A percentile compares a stretch with the other conserved stretches of the same genome.
These are phyloP conservation scores for Zaprionus taronus DNA, from an alignment of 1,140 invertebrate genomes.

Conservation along the genomic window DNA sequence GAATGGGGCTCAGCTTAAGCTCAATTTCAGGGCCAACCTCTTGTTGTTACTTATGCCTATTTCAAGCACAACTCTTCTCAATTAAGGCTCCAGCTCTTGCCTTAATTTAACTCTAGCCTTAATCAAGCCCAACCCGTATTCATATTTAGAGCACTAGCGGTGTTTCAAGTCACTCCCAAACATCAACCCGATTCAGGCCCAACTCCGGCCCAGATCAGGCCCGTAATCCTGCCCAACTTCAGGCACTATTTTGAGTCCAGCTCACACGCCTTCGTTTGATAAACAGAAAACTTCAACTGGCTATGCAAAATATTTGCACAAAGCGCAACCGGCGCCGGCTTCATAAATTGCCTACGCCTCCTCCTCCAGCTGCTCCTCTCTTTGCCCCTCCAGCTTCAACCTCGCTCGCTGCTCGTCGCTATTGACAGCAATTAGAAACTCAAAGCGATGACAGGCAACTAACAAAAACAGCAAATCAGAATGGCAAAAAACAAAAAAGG, in stretches of 20 bases:
- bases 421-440: constrained; percentile 81
- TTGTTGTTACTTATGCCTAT: not conserved
- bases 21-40: not conserved
- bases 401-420: constrained; percentile 23
- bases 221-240: not conserved
- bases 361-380: not conserved
- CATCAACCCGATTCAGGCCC: not conserved
- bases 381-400: not conserved
- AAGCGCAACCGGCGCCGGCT: constrained; percentile 53
- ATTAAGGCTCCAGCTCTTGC: not conserved
- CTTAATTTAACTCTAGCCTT: not conserved
- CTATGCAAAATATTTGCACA: constrained; percentile 79
- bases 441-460: constrained; percentile 70
- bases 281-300: constrained; percentile 74
- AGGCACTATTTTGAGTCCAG: not conserved
- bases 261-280: constrained; percentile 30
- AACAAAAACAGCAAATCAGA: constrained; percentile 54
- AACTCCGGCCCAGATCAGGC: not conserved
- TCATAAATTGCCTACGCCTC: constrained; percentile 54
- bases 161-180: not conserved
- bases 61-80: not conserved
- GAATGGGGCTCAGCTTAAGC: too few relatives aligned
- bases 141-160: not conserved
- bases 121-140: not conserved
- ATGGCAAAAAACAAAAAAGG: constrained; percentile 15